Evolutionary conservation across 2,113 vertebrate genomes (phyloP).

Genomic region (Carassius auratus): DNA sequence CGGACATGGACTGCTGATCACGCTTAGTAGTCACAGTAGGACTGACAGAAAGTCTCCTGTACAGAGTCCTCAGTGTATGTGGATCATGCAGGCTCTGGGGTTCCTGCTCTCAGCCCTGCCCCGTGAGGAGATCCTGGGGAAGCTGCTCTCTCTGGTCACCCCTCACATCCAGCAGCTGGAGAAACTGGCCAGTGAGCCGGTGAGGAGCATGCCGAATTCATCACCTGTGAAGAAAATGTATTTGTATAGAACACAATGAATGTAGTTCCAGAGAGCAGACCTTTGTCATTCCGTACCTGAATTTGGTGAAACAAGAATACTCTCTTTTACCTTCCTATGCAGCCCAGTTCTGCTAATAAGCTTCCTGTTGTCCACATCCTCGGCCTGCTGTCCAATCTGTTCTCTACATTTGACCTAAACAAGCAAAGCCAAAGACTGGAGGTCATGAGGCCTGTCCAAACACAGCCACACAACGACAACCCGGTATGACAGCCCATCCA

Average conservation of each 20-base stretch:
- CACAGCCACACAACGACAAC: conserved; percentile 78
- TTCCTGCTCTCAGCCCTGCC: conserved; percentile 93
- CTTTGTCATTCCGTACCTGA: too few relatives aligned
- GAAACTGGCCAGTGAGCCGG: conserved; percentile 85
- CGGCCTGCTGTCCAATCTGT: conserved; percentile 92
- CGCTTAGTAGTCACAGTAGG: background rate
- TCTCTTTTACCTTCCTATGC: conserved; percentile 57
- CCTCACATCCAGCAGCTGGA: conserved; percentile 95
- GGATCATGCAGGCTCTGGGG: conserved; percentile 97
- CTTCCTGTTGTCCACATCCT: conserved; percentile 90
- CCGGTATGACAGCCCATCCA: conserved; percentile 80
- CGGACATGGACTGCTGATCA: background rate
- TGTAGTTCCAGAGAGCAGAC: too few relatives aligned
- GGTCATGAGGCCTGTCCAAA: conserved; percentile 74
- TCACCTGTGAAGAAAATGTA: too few relatives aligned
- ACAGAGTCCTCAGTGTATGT: conserved; percentile 97
- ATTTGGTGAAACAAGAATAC: too few relatives aligned
- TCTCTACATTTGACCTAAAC: conserved; percentile 91
- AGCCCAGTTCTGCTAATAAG: conserved; percentile 88
- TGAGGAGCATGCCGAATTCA: conserved; percentile 63
- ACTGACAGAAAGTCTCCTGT: conserved; percentile 22
- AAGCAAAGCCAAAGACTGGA: conserved; percentile 82
- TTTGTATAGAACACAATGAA: too few relatives aligned
- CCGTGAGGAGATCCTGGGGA: conserved; percentile 87
- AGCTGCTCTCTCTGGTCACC: conserved; percentile 87